Base-by-base conservation (phyloP, 2,888 invertebrate species). In the Tridacna gigas region DNA sequence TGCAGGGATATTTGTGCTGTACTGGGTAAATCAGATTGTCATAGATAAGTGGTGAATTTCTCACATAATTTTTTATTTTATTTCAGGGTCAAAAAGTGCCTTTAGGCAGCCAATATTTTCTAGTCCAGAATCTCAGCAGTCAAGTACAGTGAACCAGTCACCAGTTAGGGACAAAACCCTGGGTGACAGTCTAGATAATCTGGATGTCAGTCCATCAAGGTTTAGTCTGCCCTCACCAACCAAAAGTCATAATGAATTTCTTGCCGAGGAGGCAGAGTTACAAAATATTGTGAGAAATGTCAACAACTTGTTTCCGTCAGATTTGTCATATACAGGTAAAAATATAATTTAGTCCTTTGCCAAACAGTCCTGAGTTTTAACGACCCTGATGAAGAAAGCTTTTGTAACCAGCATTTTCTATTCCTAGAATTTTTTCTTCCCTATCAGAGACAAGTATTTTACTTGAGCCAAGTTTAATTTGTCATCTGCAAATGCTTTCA, bases 261-360 rank as follows among this genome's bases (percentile, higher is more conserved):
- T 89, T 22, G 90, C 89, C n/a, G 91, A 91, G 76, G 91, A 91
- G 66, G 91, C 85, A 47, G 91, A 91, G 82, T 80, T 92, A 47
- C 84, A 85, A 25, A 89, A 88, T 25, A 80, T 92, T 79, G 86
- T 92, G 5, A 83, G 91, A 61, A 86, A 86, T 63, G 87, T 90
- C n/a, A 89, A 90, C 47, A 83, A 75, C 66, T 87, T 83, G 47
- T 89, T 90, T 79, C 92, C 91, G 48, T 63, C 82, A 15, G 87
- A 91, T 81, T 79, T 89, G 26, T 86, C 91, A 18, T 82, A 66
- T 48, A 37, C 66, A 82, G 84, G 84, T 87, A 61, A 13, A 75
- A 37, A 15, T 37, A 37, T 37, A 2, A 37, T 37, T 37, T 37
- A 37, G 7, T n/a, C 37, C 37, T 37, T 37, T 37, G 7, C 37